Conservation (phyloP, 2,113 vertebrate species). For the Thalassoma bifasciatum region DNA sequence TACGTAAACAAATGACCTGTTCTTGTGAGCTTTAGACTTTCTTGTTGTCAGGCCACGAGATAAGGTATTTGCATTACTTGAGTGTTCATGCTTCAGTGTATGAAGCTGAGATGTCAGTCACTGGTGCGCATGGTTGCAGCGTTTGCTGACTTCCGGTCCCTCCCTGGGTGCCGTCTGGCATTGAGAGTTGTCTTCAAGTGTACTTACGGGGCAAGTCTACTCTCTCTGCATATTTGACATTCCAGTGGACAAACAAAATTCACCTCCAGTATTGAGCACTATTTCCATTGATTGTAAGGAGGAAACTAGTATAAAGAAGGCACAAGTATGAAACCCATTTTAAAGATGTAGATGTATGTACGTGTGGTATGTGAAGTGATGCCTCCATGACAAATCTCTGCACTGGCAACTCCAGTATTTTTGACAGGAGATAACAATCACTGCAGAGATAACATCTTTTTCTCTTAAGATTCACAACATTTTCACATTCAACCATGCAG, state of each 20-base stretch:
- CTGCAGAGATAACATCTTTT: conserved; percentile 16
- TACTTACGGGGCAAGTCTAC: conserved; percentile 32
- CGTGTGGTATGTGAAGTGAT: not conserved
- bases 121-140: conserved; percentile 21
- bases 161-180: conserved; percentile 32
- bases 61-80: conserved; percentile 13
- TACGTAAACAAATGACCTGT: not conserved
- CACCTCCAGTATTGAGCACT: not conserved
- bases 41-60: conserved; percentile 7
- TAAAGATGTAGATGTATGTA: too few species aligned
- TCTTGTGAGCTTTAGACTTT: conserved; percentile 6
- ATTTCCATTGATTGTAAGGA: not conserved
- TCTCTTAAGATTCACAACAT: conserved; percentile 12
- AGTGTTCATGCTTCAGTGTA: conserved; percentile 1
- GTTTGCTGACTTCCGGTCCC: conserved; percentile 39
- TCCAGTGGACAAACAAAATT: conserved; percentile 33
- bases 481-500: conserved; percentile 8
- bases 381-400: not conserved
- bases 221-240: conserved; percentile 41
- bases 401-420: not conserved
- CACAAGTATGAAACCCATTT: too few species aligned
- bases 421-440: conserved; percentile 30
- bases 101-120: conserved; percentile 36
- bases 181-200: conserved; percentile 24
- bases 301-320: not conserved